Evolutionary conservation across 2,888 invertebrate genomes (phyloP).

Genomic region (Microplitis manilae): DNA sequence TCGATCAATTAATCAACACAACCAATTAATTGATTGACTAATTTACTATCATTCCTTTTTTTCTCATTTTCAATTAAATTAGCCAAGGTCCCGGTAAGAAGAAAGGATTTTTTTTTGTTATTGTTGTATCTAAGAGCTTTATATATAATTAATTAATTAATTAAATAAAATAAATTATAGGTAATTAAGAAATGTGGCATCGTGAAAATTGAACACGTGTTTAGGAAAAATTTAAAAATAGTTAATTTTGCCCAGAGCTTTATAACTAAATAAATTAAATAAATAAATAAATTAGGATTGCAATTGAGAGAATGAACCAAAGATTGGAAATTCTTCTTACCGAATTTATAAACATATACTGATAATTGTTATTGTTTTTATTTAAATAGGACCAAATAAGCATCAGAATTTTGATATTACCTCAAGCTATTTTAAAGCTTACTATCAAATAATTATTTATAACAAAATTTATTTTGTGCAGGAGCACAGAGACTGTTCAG

Average conservation of each 20-base stretch:
- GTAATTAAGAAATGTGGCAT: background rate
- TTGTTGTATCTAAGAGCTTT: background rate
- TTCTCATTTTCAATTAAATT: constrained; percentile 41
- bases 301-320: background rate
- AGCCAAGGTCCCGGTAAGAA: constrained; percentile 46
- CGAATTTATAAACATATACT: constrained; percentile 42
- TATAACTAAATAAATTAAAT: background rate
- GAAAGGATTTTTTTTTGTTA: constrained; percentile 18
- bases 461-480: constrained; percentile 3
- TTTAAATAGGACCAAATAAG: background rate
- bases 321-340: constrained; percentile 34
- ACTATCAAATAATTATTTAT: background rate
- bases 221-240: constrained; percentile 3
- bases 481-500: background rate
- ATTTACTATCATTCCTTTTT: constrained; percentile 41
- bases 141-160: background rate
- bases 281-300: background rate
- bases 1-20: constrained; percentile 15
- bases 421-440: background rate
- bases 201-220: background rate
- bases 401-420: background rate
- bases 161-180: background rate
- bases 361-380: constrained; percentile 31
- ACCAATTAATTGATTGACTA: constrained; percentile 18
- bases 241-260: background rate